phyloP scores from a whole-genome alignment of 2,888 invertebrate genomes.

The Siphonodentalium dalli region DNA sequence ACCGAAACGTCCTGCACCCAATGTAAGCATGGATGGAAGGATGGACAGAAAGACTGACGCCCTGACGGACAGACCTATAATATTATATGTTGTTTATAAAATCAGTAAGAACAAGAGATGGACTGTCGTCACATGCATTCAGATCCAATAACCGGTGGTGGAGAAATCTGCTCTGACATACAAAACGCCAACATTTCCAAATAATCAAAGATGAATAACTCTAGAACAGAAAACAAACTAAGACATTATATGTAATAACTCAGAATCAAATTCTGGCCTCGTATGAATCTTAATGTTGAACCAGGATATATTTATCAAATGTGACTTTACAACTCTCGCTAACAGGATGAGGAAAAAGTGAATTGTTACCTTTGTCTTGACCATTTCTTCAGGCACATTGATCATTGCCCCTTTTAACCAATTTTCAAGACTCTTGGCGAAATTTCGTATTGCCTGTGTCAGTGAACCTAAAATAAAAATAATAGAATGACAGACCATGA shows the following conservation, averaged over 20 bases:
- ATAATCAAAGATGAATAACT: no score
- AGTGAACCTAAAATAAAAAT: constrained; percentile 72
- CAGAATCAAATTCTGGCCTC: no score
- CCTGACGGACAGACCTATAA: background rate
- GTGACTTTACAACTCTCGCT: background rate
- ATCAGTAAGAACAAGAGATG: background rate
- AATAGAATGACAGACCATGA: constrained; percentile 1
- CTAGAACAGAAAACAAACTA: no score
- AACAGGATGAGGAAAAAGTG: background rate
- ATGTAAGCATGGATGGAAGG: background rate
- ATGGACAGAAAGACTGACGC: no score
- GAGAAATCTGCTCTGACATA: no score
- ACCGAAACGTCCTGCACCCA: no score
- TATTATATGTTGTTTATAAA: background rate
- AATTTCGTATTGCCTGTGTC: constrained; percentile 91
- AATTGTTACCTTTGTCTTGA: constrained; percentile 78
- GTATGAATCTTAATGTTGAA: background rate
- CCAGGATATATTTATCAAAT: background rate
- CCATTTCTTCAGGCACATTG: constrained; percentile 82
- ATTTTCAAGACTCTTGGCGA: constrained; percentile 87
- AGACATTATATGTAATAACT: no score
- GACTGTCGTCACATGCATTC: background rate
- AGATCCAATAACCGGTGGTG: no score
- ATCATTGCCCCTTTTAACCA: constrained; percentile 84
- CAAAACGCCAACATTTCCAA: no score